A percentile compares a stretch with the other conserved stretches of the same genome.
phyloP scores from a whole-genome alignment of 2,113 vertebrate species.

The Ptyas mucosa region DNA sequence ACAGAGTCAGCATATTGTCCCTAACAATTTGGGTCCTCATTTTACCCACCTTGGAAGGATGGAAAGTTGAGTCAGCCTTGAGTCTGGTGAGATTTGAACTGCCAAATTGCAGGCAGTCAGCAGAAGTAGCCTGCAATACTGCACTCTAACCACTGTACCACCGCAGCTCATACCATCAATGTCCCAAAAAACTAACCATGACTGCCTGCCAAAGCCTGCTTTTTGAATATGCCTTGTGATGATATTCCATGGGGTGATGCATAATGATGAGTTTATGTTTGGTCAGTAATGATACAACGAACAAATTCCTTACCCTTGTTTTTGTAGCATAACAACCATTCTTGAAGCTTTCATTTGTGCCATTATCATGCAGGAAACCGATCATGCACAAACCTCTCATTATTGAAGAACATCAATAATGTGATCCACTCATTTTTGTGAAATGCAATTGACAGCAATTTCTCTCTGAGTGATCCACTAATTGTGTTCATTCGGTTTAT shows the following conservation, averaged over 20 bases:
- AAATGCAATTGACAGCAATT: not conserved
- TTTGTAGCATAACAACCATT: not conserved
- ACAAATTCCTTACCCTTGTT: not conserved
- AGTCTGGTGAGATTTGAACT: no score
- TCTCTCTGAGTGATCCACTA: not conserved
- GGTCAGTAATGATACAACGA: not conserved
- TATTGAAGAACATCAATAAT: not conserved
- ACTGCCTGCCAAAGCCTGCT: not conserved
- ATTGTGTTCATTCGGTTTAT: not conserved
- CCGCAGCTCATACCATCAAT: not conserved
- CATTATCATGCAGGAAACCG: not conserved
- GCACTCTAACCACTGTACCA: no score
- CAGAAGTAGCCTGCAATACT: no score
- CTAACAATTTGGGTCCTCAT: no score
- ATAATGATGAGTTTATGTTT: not conserved
- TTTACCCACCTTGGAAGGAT: no score
- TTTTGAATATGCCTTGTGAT: not conserved
- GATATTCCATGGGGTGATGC: not conserved
- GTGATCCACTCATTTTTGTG: not conserved
- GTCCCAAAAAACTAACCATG: not conserved
- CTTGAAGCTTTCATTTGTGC: not conserved
- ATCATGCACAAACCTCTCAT: not conserved
- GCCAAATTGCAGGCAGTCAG: no score
- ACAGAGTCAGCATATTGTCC: no score
- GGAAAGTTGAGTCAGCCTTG: no score